Conservation (phyloP, 2,888 invertebrate genomes). For the Thymelicus acteon region DNA sequence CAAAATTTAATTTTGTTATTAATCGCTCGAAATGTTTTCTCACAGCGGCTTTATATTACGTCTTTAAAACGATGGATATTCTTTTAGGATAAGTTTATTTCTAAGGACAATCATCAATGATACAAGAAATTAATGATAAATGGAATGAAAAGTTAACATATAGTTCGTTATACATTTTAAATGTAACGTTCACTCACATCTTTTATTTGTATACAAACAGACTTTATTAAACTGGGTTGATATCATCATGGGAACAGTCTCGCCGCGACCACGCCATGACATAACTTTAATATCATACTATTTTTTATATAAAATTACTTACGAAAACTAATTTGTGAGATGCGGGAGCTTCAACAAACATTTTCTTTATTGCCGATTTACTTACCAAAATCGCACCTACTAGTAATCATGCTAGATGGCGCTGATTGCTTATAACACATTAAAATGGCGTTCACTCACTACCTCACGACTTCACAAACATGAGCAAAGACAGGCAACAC, state of each 20-base stretch:
- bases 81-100: neutral
- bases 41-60: neutral
- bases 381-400: neutral
- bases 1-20: neutral
- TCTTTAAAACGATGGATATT: neutral
- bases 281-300: too few species aligned
- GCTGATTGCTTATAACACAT: constrained; percentile 3
- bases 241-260: neutral
- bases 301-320: neutral
- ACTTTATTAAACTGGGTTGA: neutral
- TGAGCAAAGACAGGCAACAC: too few species aligned
- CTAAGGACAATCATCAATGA: neutral
- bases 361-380: neutral
- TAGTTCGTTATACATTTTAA: neutral
- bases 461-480: too few species aligned
- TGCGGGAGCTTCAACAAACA: neutral
- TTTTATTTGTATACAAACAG: too few species aligned
- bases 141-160: neutral
- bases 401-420: neutral
- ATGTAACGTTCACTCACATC: too few species aligned
- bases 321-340: constrained; percentile 4
- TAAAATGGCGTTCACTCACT: neutral
- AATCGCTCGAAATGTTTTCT: neutral
- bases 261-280: too few species aligned
- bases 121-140: neutral